These are phyloP conservation scores for Gopherus evgoodei DNA, from an alignment of 2,113 vertebrate genomes.

Conservation along the genomic window DNA sequence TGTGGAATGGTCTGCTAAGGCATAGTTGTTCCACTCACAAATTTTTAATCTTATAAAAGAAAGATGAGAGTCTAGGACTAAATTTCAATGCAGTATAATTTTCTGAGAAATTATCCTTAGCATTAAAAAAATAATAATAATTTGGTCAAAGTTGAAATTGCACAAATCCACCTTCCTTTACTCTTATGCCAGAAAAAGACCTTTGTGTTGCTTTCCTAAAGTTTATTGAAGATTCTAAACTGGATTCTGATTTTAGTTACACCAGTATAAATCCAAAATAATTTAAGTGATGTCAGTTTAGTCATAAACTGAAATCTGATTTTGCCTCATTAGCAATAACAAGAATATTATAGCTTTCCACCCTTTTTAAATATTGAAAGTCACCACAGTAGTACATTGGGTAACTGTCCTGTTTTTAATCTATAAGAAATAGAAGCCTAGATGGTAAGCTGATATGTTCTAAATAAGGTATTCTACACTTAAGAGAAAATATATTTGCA, in stretches of 20 bases:
- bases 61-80: conserved; percentile 51
- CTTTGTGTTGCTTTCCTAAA: background rate
- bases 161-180: conserved; percentile 33
- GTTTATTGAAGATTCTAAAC: conserved; percentile 5
- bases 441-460: background rate
- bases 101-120: conserved; percentile 17
- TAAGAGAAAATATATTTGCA: background rate
- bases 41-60: conserved; percentile 70
- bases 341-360: background rate
- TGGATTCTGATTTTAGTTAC: conserved; percentile 24
- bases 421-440: background rate
- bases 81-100: conserved; percentile 51
- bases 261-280: background rate
- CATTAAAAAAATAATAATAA: conserved; percentile 22
- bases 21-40: conserved; percentile 54
- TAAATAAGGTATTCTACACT: conserved; percentile 30
- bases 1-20: conserved; percentile 43
- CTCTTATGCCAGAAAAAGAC: background rate
- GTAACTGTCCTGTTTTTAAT: conserved; percentile 23
- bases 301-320: background rate
- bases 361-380: background rate
- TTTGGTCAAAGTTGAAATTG: background rate
- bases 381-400: background rate
- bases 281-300: conserved; percentile 6
- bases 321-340: background rate